A percentile compares a stretch with the other conserved stretches of the same genome.
Evolutionary conservation across 2,113 vertebrate genomes (phyloP).

Genomic region (Lophura nycthemera): DNA sequence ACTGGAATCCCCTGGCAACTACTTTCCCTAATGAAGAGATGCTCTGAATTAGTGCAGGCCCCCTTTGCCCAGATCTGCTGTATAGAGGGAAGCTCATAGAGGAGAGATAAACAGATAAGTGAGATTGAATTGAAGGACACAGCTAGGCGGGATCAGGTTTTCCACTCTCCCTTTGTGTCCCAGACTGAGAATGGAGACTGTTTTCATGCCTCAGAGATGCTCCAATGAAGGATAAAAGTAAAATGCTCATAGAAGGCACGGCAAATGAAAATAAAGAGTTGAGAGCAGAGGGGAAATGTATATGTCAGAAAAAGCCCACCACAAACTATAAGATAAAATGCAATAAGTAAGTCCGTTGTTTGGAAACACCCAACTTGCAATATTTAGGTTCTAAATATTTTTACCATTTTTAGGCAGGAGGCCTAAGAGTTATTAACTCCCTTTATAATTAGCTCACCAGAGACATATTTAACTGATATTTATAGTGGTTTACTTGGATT

Average conservation of each 20-base stretch:
- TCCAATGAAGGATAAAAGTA: neutral
- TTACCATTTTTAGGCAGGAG: slow-evolving; percentile 4
- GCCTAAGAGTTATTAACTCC: slow-evolving; percentile 36
- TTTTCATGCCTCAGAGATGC: neutral
- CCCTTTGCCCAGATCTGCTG: accelerated
- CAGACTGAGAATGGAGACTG: neutral
- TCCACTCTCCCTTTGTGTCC: neutral
- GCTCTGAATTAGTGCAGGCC: neutral
- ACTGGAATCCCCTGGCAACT: neutral
- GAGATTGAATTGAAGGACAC: accelerated
- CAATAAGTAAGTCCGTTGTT: neutral
- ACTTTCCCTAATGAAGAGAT: neutral
- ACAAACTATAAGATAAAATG: neutral
- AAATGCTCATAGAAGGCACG: neutral
- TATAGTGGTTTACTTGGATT: neutral
- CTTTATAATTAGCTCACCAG: slow-evolving; percentile 40
- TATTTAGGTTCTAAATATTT: slow-evolving; percentile 37
- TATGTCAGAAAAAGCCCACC: neutral
- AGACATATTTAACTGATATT: slow-evolving; percentile 33
- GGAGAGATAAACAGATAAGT: neutral
- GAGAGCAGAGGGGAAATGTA: neutral
- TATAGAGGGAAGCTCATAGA: neutral
- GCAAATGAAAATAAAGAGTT: neutral
- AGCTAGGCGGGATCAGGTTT: neutral
- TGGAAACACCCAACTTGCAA: neutral